Evolutionary conservation across 1,140 invertebrate species (phyloP).

Genomic region (Argopecten irradians): DNA sequence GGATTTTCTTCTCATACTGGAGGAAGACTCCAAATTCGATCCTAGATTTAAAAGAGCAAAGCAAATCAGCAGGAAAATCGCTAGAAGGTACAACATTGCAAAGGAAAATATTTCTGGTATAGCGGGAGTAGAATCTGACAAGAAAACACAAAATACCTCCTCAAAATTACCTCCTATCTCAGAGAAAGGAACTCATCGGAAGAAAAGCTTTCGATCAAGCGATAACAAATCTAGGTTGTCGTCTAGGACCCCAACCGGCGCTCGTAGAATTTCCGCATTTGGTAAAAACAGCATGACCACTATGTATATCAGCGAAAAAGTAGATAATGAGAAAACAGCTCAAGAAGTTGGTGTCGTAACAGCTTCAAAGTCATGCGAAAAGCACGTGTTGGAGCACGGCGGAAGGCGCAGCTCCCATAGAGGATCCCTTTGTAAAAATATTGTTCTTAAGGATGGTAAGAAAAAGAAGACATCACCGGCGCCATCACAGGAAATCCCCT

Average conservation of each 20-base stretch:
- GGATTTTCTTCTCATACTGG: slow-evolving; percentile 37
- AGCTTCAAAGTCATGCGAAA: slow-evolving; percentile 39
- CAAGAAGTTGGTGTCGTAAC: slow-evolving; percentile 40
- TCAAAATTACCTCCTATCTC: neutral
- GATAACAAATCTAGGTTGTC: neutral
- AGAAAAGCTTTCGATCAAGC: neutral
- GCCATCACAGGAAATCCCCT: too few species aligned
- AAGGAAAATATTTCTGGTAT: slow-evolving; percentile 24
- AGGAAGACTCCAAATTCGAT: slow-evolving; percentile 38
- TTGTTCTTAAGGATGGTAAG: neutral
- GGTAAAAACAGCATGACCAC: neutral
- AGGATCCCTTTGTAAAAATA: neutral
- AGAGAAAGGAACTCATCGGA: neutral
- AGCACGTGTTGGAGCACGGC: slow-evolving; percentile 25
- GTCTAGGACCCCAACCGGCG: neutral
- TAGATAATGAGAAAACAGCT: slow-evolving; percentile 18
- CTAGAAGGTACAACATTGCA: slow-evolving; percentile 38
- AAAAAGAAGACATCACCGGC: neutral
- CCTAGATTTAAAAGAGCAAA: slow-evolving; percentile 35
- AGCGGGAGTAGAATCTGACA: neutral
- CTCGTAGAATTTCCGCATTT: neutral
- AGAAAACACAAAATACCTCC: neutral
- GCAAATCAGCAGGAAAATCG: slow-evolving; percentile 39
- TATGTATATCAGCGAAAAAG: neutral
- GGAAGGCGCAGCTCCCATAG: neutral